phyloP scores from a whole-genome alignment of 2,888 invertebrate genomes.

The Entomobrya proxima region DNA sequence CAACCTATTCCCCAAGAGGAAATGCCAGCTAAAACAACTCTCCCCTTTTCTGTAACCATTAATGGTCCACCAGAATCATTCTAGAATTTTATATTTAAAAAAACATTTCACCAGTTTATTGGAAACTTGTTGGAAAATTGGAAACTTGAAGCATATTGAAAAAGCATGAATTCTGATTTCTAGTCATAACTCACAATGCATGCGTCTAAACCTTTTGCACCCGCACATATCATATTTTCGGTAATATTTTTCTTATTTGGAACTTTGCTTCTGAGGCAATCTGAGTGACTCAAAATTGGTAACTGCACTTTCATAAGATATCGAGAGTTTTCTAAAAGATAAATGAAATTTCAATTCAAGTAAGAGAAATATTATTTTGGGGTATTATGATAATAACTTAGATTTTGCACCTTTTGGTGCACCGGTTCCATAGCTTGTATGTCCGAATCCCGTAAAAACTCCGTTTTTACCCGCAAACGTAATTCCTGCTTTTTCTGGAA shows the following conservation, averaged over 20 bases:
- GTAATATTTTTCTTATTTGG: slow-evolving; percentile 63
- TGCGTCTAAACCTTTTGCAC: slow-evolving; percentile 68
- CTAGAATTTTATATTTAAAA: slow-evolving; percentile 6
- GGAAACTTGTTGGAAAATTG: too few relatives aligned
- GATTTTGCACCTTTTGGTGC: slow-evolving; percentile 60
- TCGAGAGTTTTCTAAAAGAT: slow-evolving; percentile 54
- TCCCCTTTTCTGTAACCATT: slow-evolving; percentile 50
- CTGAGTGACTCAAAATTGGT: slow-evolving; percentile 63
- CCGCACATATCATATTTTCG: slow-evolving; percentile 72
- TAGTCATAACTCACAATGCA: slow-evolving; percentile 70
- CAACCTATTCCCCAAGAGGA: slow-evolving; percentile 66
- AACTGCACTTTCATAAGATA: slow-evolving; percentile 59
- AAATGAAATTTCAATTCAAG: too few relatives aligned
- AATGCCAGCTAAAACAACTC: slow-evolving; percentile 46
- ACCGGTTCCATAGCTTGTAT: slow-evolving; percentile 51
- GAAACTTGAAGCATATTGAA: too few relatives aligned
- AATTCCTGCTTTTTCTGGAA: slow-evolving; percentile 37
- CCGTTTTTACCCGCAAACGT: slow-evolving; percentile 58
- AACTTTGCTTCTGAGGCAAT: slow-evolving; percentile 62
- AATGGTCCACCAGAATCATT: slow-evolving; percentile 71
- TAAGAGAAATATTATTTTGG: neutral
- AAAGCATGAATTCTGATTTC: too few relatives aligned
- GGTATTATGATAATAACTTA: too few relatives aligned
- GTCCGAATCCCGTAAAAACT: slow-evolving; percentile 65
- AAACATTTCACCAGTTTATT: neutral